Evolutionary conservation across 2,113 vertebrate genomes (phyloP), one percentile per base, ranked within the genome.

Genomic region (Maccullochella peelii): DNA sequence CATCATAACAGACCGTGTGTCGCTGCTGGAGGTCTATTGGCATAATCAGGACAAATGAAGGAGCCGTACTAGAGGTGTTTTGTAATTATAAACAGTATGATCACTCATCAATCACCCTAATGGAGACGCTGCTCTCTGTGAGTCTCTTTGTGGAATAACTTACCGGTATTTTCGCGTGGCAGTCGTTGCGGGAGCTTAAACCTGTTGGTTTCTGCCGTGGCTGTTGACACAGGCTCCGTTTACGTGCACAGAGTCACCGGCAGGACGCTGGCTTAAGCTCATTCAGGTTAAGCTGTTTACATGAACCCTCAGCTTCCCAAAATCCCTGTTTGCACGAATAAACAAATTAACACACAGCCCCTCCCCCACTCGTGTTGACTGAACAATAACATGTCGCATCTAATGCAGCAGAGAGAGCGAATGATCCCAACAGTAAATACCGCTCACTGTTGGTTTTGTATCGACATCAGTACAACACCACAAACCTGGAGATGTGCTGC

Each of bases 21-120:
- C 42, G 3, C 74, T 62, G 80, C 54, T 63, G 80, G 88, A 71
- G 86, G 85, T 90, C 85, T 82, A 55, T 80, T 33, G 80, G 67
- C 75, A 58, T 92, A 92, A 92, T 92, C 80, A 71, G 80, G 83
- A 90, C 80, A 91, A 91, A 93, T 89, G 88, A 81, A 40, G 42
- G 38, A 23, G 57, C 85, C 33, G 55, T 7, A 27, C 52, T 40
- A 20, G 85, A 83, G 79, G 73, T 82, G 88, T 82, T 84, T 27
- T 77, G 86, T 92, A 90, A 93, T 93, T 88, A 93, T 80, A 82
- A 90, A 87, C 80, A 27, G 67, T 78, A 11, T 9, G 70, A 82
- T 88, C 67, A 40, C 73, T 87, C 92, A 91, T 95, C 90, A 84
- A 69, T 94, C 92, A 88, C 73, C 20, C 62, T 92, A 88, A 94